These are phyloP conservation scores for Nematolebias whitei DNA, from an alignment of 2,113 vertebrate genomes.

Conservation along the genomic window DNA sequence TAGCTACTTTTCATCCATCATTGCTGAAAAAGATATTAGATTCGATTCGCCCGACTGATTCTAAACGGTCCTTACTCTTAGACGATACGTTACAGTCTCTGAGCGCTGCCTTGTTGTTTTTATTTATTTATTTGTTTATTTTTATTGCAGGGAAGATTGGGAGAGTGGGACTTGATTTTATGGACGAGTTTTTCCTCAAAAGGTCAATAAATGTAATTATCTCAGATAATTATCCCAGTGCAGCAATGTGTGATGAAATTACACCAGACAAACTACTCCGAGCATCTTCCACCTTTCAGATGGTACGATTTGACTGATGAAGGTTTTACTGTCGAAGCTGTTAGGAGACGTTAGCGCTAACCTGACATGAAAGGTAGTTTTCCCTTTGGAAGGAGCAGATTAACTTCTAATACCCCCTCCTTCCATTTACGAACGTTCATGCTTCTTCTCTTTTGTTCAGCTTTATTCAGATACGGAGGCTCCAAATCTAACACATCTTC, in stretches of 20 bases:
- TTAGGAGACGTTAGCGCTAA: slow-evolving; percentile 16
- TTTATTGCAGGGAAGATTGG: neutral
- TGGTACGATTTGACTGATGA: slow-evolving; percentile 33
- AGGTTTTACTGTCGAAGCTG: slow-evolving; percentile 65
- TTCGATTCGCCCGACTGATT: neutral
- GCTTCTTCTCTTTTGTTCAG: slow-evolving; percentile 4
- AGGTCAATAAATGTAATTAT: slow-evolving; percentile 12
- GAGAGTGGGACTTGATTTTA: neutral
- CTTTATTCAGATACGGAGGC: neutral
- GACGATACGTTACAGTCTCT: neutral
- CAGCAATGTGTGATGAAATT: neutral
- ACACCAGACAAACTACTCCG: neutral
- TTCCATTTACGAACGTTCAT: slow-evolving; percentile 14
- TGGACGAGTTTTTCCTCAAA: slow-evolving; percentile 1
- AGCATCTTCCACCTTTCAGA: slow-evolving; percentile 9
- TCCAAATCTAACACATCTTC: neutral
- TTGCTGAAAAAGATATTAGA: neutral
- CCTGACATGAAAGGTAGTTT: slow-evolving; percentile 15
- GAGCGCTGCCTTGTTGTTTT: slow-evolving; percentile 5
- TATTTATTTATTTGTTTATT: too few species aligned
- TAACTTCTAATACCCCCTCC: neutral
- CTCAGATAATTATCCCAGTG: neutral
- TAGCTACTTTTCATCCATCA: neutral
- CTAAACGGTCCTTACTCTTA: too few species aligned
- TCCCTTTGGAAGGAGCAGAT: slow-evolving; percentile 36